Evolutionary conservation across 2,113 vertebrate species (phyloP).

Genomic region (Mesembrinibis cayennensis): DNA sequence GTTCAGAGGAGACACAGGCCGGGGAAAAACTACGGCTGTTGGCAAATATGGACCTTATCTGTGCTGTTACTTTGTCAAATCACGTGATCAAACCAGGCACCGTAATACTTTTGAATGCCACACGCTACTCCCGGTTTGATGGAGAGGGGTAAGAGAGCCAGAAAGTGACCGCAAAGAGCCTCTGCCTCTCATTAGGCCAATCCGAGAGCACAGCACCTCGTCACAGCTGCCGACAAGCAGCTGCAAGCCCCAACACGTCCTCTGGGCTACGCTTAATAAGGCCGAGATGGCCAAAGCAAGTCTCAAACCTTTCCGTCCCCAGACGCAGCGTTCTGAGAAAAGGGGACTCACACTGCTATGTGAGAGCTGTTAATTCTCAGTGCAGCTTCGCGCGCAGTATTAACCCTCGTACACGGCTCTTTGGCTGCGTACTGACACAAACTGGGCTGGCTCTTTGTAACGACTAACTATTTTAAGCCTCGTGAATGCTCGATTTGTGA

Average conservation of each 20-base stretch:
- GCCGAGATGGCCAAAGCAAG: background rate
- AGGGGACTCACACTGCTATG: background rate
- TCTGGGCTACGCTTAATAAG: background rate
- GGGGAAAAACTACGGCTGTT: background rate
- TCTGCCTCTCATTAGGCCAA: background rate
- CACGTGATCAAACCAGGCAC: background rate
- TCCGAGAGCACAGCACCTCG: background rate
- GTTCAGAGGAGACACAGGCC: background rate
- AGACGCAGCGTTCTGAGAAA: background rate
- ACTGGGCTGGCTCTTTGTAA: background rate
- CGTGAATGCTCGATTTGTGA: fast-evolving
- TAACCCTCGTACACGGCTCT: fast-evolving
- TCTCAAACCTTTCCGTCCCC: background rate
- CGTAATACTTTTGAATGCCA: background rate
- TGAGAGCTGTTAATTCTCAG: background rate
- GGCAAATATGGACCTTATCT: background rate
- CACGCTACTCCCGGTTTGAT: background rate
- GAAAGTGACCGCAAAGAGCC: background rate
- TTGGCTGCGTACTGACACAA: fast-evolving
- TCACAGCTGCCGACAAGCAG: background rate
- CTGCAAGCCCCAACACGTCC: background rate
- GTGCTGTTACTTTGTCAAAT: background rate
- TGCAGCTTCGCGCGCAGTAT: fast-evolving
- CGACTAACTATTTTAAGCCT: fast-evolving
- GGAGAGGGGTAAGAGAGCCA: background rate